Evolutionary conservation across 1,140 invertebrate genomes (phyloP).

Genomic region (Sipha flava): DNA sequence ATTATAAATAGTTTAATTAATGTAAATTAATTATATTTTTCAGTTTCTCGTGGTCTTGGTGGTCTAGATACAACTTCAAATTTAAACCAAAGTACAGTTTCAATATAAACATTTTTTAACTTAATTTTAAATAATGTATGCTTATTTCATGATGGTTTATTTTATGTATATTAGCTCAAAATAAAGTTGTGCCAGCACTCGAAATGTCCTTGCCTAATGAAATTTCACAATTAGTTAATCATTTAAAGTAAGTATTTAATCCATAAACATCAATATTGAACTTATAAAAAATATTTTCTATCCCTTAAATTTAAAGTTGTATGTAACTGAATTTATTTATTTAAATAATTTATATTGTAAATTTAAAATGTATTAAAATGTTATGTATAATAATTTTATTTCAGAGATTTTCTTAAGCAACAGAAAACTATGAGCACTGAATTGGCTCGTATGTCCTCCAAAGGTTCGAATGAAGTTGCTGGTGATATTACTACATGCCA

Average conservation of each 20-base stretch:
- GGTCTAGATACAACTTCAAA: conserved; percentile 20
- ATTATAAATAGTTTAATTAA: no score
- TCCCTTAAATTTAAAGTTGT: no score
- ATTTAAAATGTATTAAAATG: no score
- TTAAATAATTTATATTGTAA: no score
- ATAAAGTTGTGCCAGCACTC: conserved; percentile 50
- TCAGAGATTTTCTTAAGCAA: conserved; percentile 71
- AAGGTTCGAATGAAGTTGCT: conserved; percentile 55
- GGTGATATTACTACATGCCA: conserved; percentile 57
- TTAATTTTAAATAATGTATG: background rate
- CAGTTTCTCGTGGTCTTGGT: conserved; percentile 16
- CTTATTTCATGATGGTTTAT: background rate
- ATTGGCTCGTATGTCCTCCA: conserved; percentile 64
- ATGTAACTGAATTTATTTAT: no score
- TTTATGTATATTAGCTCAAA: background rate
- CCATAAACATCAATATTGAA: background rate
- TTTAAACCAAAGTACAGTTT: background rate
- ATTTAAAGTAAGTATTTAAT: conserved; percentile 49
- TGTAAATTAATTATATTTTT: background rate
- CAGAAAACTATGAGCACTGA: conserved; percentile 74
- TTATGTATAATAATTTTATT: conserved; percentile 37
- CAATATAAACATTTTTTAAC: no score
- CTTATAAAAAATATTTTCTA: no score
- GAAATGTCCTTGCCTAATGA: conserved; percentile 66
- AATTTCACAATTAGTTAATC: conserved; percentile 52